Percentiles rank a stretch among this genome's conserved stretches.
Evolutionary conservation across 2,888 invertebrate species (phyloP).

Genomic region (Drosophila acutilabella): DNA sequence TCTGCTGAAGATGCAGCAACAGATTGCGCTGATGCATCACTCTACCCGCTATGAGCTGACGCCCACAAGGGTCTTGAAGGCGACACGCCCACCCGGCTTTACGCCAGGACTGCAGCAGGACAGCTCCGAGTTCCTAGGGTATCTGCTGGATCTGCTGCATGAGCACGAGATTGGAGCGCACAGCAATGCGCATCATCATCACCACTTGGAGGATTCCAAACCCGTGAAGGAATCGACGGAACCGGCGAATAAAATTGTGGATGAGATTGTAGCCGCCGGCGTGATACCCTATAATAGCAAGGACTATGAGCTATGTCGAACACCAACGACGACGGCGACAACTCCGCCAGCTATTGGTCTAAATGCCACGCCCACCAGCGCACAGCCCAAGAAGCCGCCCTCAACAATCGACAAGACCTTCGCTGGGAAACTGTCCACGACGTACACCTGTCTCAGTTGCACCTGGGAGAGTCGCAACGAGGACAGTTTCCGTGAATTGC

Average conservation of each 20-base stretch:
- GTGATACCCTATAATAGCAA: conserved; percentile 67
- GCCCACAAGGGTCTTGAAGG: conserved; percentile 89
- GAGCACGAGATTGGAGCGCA: conserved; percentile 88
- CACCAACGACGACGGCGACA: conserved; percentile 5
- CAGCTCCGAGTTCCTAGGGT: conserved; percentile 94
- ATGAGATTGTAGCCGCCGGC: conserved; percentile 56
- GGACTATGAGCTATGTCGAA: conserved; percentile 52
- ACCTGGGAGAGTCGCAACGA: conserved; percentile 89
- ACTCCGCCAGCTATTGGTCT: background rate
- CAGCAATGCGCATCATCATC: conserved; percentile 8
- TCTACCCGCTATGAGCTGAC: conserved; percentile 89
- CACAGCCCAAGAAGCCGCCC: conserved; percentile 41
- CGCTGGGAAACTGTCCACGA: conserved; percentile 91
- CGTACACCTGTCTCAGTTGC: conserved; percentile 91
- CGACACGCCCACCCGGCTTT: conserved; percentile 92
- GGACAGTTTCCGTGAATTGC: conserved; percentile 93
- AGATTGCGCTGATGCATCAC: conserved; percentile 91
- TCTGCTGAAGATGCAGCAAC: conserved; percentile 89
- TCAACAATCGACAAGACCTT: conserved; percentile 88
- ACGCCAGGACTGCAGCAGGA: conserved; percentile 92
- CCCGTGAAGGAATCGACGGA: conserved; percentile 12
- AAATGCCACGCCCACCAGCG: conserved; percentile 47
- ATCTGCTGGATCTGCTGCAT: conserved; percentile 87
- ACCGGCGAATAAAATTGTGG: conserved; percentile 23
- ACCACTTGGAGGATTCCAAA: conserved; percentile 14